Evolutionary conservation across 2,797 vertebrate genomes (phyloP), one percentile per base, ranked within the genome.

Genomic region (Myripristis murdjan): DNA sequence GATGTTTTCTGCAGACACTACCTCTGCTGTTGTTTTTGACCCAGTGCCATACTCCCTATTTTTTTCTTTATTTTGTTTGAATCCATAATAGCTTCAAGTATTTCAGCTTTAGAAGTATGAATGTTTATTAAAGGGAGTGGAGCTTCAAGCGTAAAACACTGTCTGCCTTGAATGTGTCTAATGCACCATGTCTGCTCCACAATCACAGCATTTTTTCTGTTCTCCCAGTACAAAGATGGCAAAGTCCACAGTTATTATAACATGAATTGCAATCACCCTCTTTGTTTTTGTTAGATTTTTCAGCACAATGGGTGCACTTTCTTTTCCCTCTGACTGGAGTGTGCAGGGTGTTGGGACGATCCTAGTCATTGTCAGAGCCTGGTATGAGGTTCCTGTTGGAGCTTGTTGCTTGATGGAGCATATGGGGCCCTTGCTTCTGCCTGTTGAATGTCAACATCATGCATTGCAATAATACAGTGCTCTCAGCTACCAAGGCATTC

Each of bases 391-490:
- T 93, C 91, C 80, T 93, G 92, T 93, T 67, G 73, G 81, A 87
- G 89, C 93, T 91, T 93, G 93, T 93, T 90, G 89, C 91, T 80
- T 86, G 81, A 83, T 83, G 26, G 86, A 79, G 77, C 89, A 92
- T 93, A 91, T 93, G 91, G 91, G 93, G 89, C 92, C 92, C 92
- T 88, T 77, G 88, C 82, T 75, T 53, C 85, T 86, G 91, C 90
- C 84, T 94, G 90, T 93, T 93, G 85, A 94, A 93, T 93, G 93
- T 94, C 93, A 95, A 93, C 94, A 94, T 72, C 78, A 70, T 68
- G 77, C 65, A 22, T 79, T 55, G 86, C 87, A 91, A 59, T 89
- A 93, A 91, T 87, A 85, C 87, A 73, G 61, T 69, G 83, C 76
- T 87, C 86, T 91, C 84, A 87, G 83, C 84, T 81, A 68, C 75